Conservation (phyloP, 1,140 invertebrate species). For the Macrocentrus cingulum region DNA sequence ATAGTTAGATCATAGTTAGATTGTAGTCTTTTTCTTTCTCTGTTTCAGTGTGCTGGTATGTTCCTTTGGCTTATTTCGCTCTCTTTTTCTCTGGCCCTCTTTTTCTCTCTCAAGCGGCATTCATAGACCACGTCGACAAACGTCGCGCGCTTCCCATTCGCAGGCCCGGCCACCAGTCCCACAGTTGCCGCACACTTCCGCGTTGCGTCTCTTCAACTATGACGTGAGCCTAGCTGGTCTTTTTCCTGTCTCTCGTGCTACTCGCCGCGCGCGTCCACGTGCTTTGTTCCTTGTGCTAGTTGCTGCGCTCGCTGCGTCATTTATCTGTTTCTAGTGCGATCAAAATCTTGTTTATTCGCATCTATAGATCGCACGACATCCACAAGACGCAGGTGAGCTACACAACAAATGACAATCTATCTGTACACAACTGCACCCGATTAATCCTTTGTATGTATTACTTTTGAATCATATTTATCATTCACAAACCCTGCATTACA, state of each 20-base stretch:
- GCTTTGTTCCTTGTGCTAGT: conserved; percentile 28
- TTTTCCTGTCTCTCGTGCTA: conserved; percentile 16
- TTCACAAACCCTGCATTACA: too few species aligned
- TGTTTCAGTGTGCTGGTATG: conserved; percentile 5
- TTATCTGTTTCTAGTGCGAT: conserved; percentile 8
- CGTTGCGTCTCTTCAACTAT: conserved; percentile 21
- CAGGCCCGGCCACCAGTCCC: conserved; percentile 15
- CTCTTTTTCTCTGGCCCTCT: background rate
- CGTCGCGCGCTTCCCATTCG: conserved; percentile 7
- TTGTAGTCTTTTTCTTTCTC: conserved; percentile 3
- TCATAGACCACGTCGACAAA: background rate
- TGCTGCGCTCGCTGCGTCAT: background rate
- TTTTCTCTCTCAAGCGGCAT: conserved; percentile 3
- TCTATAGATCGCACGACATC: background rate
- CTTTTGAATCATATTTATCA: too few species aligned
- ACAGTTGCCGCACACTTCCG: conserved; percentile 19
- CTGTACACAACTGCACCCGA: too few species aligned
- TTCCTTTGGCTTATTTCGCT: background rate
- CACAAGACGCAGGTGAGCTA: background rate
- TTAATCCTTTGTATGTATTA: too few species aligned
- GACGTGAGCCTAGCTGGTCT: conserved; percentile 17
- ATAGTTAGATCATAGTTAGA: conserved; percentile 16
- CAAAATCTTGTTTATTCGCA: conserved; percentile 15
- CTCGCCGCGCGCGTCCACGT: conserved; percentile 27
- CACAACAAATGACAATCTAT: too few species aligned